Evolutionary conservation across 2,113 vertebrate species (phyloP).

Genomic region (Marmota flaviventris): DNA sequence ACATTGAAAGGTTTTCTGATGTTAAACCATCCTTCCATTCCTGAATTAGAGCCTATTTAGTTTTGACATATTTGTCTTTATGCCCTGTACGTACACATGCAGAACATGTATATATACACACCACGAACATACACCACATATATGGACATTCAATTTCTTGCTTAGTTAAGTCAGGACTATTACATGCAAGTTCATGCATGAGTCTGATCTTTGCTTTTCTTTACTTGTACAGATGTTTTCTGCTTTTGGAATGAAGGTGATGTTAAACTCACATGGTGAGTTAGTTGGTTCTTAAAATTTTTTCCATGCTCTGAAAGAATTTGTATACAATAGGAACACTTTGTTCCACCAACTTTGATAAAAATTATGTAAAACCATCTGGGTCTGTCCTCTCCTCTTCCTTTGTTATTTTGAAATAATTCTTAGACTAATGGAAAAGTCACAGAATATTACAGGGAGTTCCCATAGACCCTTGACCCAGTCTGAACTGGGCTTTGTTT

Average conservation of each 20-base stretch:
- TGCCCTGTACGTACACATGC: not conserved
- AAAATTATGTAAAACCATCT: not conserved
- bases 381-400: not conserved
- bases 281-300: not conserved
- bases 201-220: not conserved
- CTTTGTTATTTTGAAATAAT: constrained; percentile 29
- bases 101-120: no score
- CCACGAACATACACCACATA: not conserved
- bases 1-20: not conserved
- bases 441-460: not conserved
- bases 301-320: not conserved
- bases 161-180: not conserved
- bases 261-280: not conserved
- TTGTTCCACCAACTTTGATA: not conserved
- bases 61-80: not conserved
- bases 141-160: not conserved
- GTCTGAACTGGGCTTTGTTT: not conserved
- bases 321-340: not conserved
- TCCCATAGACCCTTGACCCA: not conserved
- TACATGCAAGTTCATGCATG: not conserved
- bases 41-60: not conserved
- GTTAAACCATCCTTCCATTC: not conserved
- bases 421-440: not conserved
- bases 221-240: not conserved
- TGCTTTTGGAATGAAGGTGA: not conserved